Evolutionary conservation across 2,888 invertebrate species (phyloP).

Genomic region (Drosophila sordidula): DNA sequence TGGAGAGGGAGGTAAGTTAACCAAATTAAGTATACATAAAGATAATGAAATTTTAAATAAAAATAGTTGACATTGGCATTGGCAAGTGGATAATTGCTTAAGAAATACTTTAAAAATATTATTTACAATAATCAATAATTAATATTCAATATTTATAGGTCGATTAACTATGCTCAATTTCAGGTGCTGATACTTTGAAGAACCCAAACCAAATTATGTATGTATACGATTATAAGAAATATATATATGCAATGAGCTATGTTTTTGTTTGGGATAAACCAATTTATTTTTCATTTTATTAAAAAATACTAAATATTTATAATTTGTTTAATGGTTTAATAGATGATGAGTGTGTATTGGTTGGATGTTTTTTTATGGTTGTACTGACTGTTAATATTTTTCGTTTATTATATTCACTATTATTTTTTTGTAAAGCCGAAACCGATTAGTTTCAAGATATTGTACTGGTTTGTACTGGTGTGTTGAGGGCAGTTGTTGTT

Average conservation of each 20-base stretch:
- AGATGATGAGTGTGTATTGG: slow-evolving; percentile 46
- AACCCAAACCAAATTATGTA: slow-evolving; percentile 77
- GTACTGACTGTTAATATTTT: slow-evolving; percentile 35
- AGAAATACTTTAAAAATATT: slow-evolving; percentile 40
- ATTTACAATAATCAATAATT: slow-evolving; percentile 48
- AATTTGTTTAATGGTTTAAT: slow-evolving; percentile 43
- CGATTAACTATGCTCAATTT: slow-evolving; percentile 36
- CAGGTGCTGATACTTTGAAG: slow-evolving; percentile 50
- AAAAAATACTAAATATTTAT: slow-evolving; percentile 26
- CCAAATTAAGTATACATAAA: slow-evolving; percentile 18
- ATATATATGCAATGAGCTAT: slow-evolving; percentile 46
- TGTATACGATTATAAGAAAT: slow-evolving; percentile 37
- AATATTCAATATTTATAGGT: slow-evolving; percentile 9
- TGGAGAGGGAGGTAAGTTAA: slow-evolving; percentile 1
- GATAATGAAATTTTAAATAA: slow-evolving; percentile 11
- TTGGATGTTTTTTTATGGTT: slow-evolving; percentile 34
- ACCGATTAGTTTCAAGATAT: slow-evolving; percentile 63
- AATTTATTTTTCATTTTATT: slow-evolving; percentile 18
- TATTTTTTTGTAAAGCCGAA: slow-evolving; percentile 60
- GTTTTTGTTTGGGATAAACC: slow-evolving; percentile 29
- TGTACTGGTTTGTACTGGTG: slow-evolving; percentile 15
- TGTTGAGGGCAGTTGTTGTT: slow-evolving; percentile 21
- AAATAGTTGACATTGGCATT: slow-evolving; percentile 28
- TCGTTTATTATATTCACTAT: slow-evolving; percentile 15
- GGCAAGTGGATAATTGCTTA: slow-evolving; percentile 35